A percentile compares a stretch with the other conserved stretches of the same genome.
Evolutionary conservation across 2,888 invertebrate genomes (phyloP).

Genomic region (Diogma glabrata): DNA sequence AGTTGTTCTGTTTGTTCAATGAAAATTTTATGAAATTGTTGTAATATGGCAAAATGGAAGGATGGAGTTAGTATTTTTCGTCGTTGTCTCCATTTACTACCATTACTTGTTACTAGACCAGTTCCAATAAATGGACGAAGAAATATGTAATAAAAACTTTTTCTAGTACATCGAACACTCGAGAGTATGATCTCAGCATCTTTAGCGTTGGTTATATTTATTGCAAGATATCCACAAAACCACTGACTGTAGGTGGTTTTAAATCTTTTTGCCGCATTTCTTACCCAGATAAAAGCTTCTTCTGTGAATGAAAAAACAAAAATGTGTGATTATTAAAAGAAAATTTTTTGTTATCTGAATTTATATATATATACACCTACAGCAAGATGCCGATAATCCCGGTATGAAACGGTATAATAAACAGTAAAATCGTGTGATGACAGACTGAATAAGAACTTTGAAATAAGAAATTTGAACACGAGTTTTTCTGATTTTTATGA

Average conservation of each 20-base stretch:
- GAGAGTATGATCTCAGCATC: conserved; percentile 42
- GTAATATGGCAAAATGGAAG: conserved; percentile 51
- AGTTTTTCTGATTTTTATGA: too few relatives aligned
- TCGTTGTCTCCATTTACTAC: conserved; percentile 44
- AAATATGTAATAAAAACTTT: conserved; percentile 38
- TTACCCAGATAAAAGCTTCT: background rate
- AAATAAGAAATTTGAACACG: too few relatives aligned
- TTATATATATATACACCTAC: too few relatives aligned
- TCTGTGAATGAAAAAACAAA: conserved; percentile 1
- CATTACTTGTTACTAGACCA: conserved; percentile 32
- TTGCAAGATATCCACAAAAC: background rate
- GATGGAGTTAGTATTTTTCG: conserved; percentile 52
- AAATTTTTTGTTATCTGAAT: too few relatives aligned
- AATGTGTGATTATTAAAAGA: too few relatives aligned
- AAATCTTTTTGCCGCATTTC: background rate
- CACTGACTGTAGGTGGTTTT: conserved; percentile 1
- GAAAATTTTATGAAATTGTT: conserved; percentile 4
- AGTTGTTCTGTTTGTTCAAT: conserved; percentile 32
- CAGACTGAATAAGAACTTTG: too few relatives aligned
- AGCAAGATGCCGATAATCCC: too few relatives aligned
- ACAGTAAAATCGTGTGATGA: too few relatives aligned
- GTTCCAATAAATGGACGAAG: conserved; percentile 40
- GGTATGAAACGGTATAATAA: too few relatives aligned
- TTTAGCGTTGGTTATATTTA: conserved; percentile 36
- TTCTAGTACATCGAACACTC: conserved; percentile 39